These are phyloP conservation scores for Zygothrica quintamaculata DNA, from an alignment of 2,888 invertebrate genomes.

Conservation along the genomic window DNA sequence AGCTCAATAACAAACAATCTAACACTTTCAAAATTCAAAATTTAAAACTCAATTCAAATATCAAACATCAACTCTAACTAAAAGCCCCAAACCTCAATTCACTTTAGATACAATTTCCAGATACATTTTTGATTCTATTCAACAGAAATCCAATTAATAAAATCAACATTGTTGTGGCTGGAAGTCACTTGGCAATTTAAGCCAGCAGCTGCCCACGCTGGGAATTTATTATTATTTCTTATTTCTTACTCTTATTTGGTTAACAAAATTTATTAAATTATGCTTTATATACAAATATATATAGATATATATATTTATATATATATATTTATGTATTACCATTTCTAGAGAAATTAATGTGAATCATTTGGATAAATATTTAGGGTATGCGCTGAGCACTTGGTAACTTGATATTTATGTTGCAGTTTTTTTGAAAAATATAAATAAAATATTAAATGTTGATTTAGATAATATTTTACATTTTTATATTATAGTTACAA, in stretches of 20 bases:
- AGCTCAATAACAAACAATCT: constrained; percentile 74
- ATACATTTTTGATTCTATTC: constrained; percentile 7
- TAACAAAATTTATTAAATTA: constrained; percentile 62
- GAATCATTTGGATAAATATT: neutral
- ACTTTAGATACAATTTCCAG: constrained; percentile 5
- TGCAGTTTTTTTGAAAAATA: no score
- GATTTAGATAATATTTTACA: no score
- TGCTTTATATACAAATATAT: constrained; percentile 60
- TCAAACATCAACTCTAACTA: no score
- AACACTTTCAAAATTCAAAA: constrained; percentile 78
- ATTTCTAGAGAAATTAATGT: constrained; percentile 14
- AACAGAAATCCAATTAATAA: constrained; percentile 79
- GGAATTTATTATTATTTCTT: constrained; percentile 36
- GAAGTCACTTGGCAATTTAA: constrained; percentile 38
- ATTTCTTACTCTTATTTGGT: no score
- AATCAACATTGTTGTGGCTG: constrained; percentile 69
- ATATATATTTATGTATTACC: no score
- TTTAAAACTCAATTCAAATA: constrained; percentile 19
- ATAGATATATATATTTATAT: no score
- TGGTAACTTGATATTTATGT: no score
- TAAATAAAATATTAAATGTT: no score
- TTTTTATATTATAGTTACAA: no score
- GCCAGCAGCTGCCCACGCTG: constrained; percentile 68
- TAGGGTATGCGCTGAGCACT: neutral
- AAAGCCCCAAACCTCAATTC: no score